Base-by-base conservation (phyloP, 1,140 invertebrate genomes). In the Scaptomyza graminum region DNA sequence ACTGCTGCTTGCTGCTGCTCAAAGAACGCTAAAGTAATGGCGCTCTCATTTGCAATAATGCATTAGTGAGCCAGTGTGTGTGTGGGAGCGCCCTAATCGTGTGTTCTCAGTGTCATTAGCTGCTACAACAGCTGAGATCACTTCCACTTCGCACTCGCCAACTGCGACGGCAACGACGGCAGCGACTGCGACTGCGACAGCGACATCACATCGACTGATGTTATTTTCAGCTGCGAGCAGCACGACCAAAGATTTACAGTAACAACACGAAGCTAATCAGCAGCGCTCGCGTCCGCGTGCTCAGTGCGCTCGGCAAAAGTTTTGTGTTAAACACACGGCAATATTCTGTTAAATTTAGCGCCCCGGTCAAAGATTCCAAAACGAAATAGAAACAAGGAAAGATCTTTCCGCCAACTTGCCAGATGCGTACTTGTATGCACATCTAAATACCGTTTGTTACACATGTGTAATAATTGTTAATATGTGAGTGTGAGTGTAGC, bases 11-110 rank as follows among this genome's bases (percentile, higher is more conserved):
- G n/a, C 61, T 13, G 37, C 41, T 63, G 57, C 65, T 74, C 55
- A 76, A 79, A 87, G 77, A 85, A 87, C 78, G 81, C 82, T 68
- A 79, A 77, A 87, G 82, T 85, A 81, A 85, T 87, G 74, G 56
- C 46, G 63, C 71, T 74, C 70, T 69, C 31, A 18, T 43, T 47
- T 28, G 18, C 28, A 31, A 31, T 55, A 51, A 44, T n/a, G 76
- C 70, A 25, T 37, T 43, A 54, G 57, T 9, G 7, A 47, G 28
- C 9, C n/a, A 28, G 41, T 37, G 15, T 51, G 59, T 75, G 82
- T 83, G 82, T 83, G 83, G 83, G 79, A 88, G 82, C 79, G 81
- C 81, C 84, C 74, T 76, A 79, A 76, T 84, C 73, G 77, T 67
- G 49, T 50, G 46, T 78, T 76, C 69, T 77, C 71, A 83, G 79